Base-by-base conservation (phyloP, 2,113 vertebrate species). In the Etheostoma cragini region DNA sequence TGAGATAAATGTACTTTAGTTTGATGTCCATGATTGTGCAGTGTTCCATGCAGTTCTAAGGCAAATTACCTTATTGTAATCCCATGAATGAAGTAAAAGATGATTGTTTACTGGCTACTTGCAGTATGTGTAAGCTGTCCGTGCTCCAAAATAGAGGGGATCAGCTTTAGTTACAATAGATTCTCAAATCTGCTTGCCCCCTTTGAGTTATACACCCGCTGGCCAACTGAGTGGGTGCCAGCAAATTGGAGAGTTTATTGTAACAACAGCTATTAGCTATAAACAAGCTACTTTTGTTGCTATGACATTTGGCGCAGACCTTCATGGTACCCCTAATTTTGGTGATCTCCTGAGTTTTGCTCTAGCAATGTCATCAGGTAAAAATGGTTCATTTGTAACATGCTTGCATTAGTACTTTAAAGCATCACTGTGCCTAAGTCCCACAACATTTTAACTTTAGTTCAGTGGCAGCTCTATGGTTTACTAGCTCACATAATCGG, bases 31-130 rank as follows among this genome's bases (percentile, higher is more conserved):
- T 42, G n/a, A 75, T 26, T 50, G 30, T 19, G n/a, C 11, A 58
- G n/a, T 61, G 21, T 57, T 67, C 22, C 30, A 14, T 50, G 17
- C 42, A 15, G n/a, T 26, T 61, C 21, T 53, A n/a, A 86, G 8
- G 15, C 24, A 47, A 57, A 52, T 70, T 26, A 62, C 24, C 53
- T 61, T 38, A 72, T 52, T 83, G 72, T 83, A 78, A 83, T 77
- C 72, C 73, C 68, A 62, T 24, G 64, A 70, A 81, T 75, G 63
- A 67, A 62, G 42, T 26, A 77, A 10, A 60, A 52, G 22, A 74
- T 53, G 62, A 70, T 61, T 77, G 58, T 77, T 85, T 49, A 12
- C 26, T 54, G n/a, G 16, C 26, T 54, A 70, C 62, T 68, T 61
- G 63, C 45, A 16, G 22, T 61, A 2, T 71, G 21, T 74, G 60